A percentile compares a stretch with the other conserved stretches of the same genome.
Evolutionary conservation across 2,797 vertebrate species (phyloP).

Genomic region (Hyperoplus immaculatus): DNA sequence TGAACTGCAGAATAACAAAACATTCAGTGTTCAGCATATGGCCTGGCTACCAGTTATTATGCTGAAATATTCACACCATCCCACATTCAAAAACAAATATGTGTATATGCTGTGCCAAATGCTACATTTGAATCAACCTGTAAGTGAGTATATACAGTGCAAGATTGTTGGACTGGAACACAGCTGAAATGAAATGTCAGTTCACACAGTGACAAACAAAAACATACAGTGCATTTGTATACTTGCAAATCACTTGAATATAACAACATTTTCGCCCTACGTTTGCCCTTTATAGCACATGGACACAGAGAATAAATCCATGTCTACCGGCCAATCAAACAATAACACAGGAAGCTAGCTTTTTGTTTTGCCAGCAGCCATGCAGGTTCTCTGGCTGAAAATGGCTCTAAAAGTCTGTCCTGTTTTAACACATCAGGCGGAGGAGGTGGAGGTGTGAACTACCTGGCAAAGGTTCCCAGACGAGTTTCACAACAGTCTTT

Average conservation of each 20-base stretch:
- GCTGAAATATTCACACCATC: not conserved
- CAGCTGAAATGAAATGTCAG: not conserved
- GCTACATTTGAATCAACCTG: not conserved
- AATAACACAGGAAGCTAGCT: slow-evolving; percentile 27
- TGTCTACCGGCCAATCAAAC: not conserved
- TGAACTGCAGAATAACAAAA: not conserved
- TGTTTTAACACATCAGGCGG: slow-evolving; percentile 60
- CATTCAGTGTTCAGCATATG: slow-evolving; percentile 2
- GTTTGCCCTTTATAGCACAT: not conserved
- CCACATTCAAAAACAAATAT: not conserved
- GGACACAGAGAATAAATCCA: not conserved
- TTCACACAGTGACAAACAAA: not conserved
- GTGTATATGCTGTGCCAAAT: not conserved
- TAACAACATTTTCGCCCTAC: not conserved
- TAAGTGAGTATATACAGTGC: not conserved
- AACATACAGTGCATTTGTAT: not conserved
- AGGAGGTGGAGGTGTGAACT: slow-evolving; percentile 74
- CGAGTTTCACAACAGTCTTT: slow-evolving; percentile 58
- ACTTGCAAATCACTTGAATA: not conserved
- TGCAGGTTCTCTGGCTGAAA: slow-evolving; percentile 56
- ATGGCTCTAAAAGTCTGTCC: slow-evolving; percentile 63
- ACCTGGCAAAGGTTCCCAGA: slow-evolving; percentile 59
- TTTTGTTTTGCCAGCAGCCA: slow-evolving; percentile 43
- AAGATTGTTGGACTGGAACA: not conserved
- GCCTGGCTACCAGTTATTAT: not conserved